These are phyloP conservation scores for Diglossa cyanea DNA, from an alignment of 2,797 vertebrate species.

Conservation along the genomic window DNA sequence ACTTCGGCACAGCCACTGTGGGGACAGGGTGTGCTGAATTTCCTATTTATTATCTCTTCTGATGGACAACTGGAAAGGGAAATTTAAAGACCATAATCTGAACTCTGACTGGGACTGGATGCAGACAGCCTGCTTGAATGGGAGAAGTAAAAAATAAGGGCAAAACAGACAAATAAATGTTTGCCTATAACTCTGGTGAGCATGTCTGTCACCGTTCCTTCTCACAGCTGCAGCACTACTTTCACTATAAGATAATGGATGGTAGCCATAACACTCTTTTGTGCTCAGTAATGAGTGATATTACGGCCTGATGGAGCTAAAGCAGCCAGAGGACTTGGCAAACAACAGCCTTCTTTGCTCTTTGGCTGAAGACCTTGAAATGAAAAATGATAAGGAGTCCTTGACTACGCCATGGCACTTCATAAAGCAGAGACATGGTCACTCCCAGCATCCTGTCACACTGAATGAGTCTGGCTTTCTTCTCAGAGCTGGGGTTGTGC, in stretches of 20 bases:
- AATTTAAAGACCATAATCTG: background rate
- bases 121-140: background rate
- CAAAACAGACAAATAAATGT: background rate
- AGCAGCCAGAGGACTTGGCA: background rate
- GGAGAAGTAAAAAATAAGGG: background rate
- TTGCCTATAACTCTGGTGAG: background rate
- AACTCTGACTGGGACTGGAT: background rate
- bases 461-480: background rate
- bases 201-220: background rate
- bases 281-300: background rate
- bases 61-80: background rate
- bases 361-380: constrained; percentile 41
- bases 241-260: background rate
- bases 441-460: background rate
- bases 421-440: background rate
- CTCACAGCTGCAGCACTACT: background rate
- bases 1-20: accelerated
- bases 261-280: background rate
- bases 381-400: constrained; percentile 1
- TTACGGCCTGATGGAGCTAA: background rate
- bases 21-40: background rate
- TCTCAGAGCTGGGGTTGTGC: background rate
- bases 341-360: background rate
- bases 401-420: background rate
- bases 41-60: background rate